These are phyloP conservation scores for Thaumatotibia leucotreta DNA, from an alignment of 1,140 invertebrate species.

Conservation along the genomic window DNA sequence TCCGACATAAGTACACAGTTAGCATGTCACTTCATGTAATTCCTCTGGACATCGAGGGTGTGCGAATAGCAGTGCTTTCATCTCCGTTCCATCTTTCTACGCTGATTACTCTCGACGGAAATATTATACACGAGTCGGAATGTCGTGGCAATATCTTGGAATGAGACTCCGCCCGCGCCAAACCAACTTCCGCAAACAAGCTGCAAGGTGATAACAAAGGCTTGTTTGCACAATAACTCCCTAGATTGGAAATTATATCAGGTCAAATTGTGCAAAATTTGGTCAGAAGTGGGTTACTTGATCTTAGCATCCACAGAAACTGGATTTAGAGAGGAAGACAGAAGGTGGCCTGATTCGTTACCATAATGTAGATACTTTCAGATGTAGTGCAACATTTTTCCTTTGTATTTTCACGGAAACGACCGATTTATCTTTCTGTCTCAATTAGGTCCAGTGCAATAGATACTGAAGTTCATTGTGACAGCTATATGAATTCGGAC, in stretches of 20 bases:
- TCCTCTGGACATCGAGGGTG: conserved; percentile 5
- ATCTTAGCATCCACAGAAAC: neutral
- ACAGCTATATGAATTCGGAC: too few species aligned
- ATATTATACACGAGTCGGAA: conserved; percentile 11
- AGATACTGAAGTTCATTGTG: too few species aligned
- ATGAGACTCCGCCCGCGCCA: conserved; percentile 27
- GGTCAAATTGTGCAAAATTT: conserved; percentile 5
- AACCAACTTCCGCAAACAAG: conserved; percentile 34
- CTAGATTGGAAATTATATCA: conserved; percentile 15
- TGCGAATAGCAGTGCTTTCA: conserved; percentile 11
- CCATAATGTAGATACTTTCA: too few species aligned
- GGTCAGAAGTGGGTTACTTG: neutral
- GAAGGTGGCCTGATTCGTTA: too few species aligned
- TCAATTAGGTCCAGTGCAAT: too few species aligned
- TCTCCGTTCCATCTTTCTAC: conserved; percentile 7
- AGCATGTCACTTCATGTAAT: conserved; percentile 3
- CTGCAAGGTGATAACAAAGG: neutral
- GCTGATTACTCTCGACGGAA: conserved; percentile 7
- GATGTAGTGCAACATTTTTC: too few species aligned
- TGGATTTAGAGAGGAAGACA: too few species aligned
- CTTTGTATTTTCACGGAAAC: too few species aligned
- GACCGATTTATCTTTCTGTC: too few species aligned
- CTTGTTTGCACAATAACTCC: conserved; percentile 1
- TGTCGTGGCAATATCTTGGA: conserved; percentile 35
- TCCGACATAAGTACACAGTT: neutral